These are phyloP conservation scores for Drosophila cyrtoloma DNA, from an alignment of 2,888 invertebrate species.

Conservation along the genomic window DNA sequence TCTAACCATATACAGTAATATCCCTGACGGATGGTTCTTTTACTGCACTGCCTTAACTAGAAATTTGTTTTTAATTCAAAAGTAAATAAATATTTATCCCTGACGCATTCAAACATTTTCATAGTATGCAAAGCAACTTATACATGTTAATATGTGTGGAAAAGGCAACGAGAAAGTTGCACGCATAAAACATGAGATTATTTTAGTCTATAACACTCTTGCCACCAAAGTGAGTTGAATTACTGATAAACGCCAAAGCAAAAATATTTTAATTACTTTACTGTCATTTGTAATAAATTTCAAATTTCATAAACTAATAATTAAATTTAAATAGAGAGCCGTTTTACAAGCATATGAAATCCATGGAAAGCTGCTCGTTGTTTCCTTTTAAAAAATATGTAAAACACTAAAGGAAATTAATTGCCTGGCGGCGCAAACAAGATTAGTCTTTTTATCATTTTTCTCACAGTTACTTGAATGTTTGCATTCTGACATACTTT, in stretches of 20 bases:
- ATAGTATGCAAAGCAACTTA: neutral
- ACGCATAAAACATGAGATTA: neutral
- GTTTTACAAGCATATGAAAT: neutral
- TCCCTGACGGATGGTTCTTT: neutral
- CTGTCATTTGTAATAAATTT: neutral
- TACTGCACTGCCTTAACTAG: neutral
- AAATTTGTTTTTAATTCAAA: neutral
- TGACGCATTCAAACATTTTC: too few species aligned
- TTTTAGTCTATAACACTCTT: too few species aligned
- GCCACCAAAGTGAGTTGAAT: neutral
- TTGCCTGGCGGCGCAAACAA: conserved; percentile 12
- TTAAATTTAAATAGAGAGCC: neutral
- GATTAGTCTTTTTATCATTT: conserved; percentile 18
- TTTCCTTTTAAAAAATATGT: neutral
- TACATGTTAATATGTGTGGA: neutral
- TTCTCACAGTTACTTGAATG: conserved; percentile 9
- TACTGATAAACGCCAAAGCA: neutral
- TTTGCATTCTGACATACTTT: conserved; percentile 13
- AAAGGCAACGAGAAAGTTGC: neutral
- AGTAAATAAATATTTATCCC: neutral
- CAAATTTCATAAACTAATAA: neutral
- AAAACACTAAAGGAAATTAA: conserved; percentile 2
- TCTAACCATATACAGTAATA: neutral
- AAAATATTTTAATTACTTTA: neutral
- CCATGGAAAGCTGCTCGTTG: neutral